Conservation (phyloP, 92 coral and sea anemone species). For the Paramuricea clavata region DNA sequence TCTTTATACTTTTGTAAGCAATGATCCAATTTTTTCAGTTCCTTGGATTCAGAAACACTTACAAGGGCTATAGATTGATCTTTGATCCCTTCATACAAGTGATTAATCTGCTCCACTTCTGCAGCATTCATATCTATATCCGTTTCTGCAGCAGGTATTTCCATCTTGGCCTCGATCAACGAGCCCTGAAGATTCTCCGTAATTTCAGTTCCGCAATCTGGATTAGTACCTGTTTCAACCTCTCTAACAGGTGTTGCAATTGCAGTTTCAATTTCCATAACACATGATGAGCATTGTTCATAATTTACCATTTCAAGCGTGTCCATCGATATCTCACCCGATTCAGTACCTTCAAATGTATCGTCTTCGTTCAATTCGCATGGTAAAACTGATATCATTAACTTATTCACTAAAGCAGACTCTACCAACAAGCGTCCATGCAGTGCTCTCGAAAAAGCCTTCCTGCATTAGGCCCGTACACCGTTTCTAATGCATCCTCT, state of each 20-base stretch:
- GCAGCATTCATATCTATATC: no score
- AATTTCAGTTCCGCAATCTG: no score
- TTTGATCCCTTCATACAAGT: constrained; percentile 25
- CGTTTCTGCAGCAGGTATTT: no score
- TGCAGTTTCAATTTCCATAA: no score
- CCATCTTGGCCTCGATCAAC: no score
- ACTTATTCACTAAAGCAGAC: constrained; percentile 46
- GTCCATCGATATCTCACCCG: background rate
- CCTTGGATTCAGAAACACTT: background rate
- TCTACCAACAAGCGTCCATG: constrained; percentile 56
- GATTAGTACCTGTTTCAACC: no score
- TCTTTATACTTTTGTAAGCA: constrained; percentile 24
- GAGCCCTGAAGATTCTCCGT: no score
- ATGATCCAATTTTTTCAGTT: constrained; percentile 18
- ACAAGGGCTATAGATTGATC: background rate
- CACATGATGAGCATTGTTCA: no score
- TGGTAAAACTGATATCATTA: constrained; percentile 21
- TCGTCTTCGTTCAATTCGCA: no score
- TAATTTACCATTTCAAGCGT: no score
- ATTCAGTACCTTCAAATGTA: background rate
- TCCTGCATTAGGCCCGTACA: constrained; percentile 11
- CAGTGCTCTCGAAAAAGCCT: constrained; percentile 10
- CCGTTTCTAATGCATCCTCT: background rate
- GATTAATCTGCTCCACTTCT: constrained; percentile 31
- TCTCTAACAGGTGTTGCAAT: no score